A percentile compares a stretch with the other conserved stretches of the same genome.
phyloP scores from a whole-genome alignment of 2,113 vertebrate genomes.

The Nyctibius bracteatus region DNA sequence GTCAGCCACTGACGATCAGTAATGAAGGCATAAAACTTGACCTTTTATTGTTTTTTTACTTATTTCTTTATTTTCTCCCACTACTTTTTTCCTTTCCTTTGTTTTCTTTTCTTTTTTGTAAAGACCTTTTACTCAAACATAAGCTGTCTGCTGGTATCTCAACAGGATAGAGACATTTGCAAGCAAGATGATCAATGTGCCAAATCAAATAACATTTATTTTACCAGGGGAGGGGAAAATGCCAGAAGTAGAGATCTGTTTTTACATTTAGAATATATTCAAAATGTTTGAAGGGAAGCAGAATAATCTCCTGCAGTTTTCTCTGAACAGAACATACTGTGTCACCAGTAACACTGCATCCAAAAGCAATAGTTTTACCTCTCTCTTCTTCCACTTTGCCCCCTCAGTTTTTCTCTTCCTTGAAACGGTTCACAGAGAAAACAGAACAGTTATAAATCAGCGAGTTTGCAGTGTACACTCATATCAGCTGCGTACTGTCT shows the following conservation, averaged over 20 bases:
- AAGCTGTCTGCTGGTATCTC: neutral
- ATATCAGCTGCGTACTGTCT: neutral
- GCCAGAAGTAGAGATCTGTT: conserved; percentile 10
- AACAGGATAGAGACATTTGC: conserved; percentile 12
- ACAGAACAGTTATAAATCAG: neutral
- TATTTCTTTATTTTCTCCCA: neutral
- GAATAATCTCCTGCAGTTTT: neutral
- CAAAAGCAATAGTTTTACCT: conserved; percentile 5
- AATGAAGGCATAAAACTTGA: neutral
- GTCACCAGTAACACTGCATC: neutral
- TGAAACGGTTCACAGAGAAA: neutral
- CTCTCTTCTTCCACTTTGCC: neutral
- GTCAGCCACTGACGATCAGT: neutral
- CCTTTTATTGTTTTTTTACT: neutral
- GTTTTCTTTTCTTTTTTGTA: neutral
- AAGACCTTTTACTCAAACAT: neutral
- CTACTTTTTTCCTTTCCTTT: neutral
- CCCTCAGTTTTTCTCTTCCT: neutral
- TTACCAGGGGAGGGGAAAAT: neutral
- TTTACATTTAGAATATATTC: conserved; percentile 42
- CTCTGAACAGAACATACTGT: neutral
- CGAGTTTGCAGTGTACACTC: neutral
- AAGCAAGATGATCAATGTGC: neutral
- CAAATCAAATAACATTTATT: conserved; percentile 57
- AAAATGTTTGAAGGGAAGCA: conserved; percentile 12